These are phyloP conservation scores for Pyrgus malvae DNA, from an alignment of 2,888 invertebrate genomes.

Conservation along the genomic window DNA sequence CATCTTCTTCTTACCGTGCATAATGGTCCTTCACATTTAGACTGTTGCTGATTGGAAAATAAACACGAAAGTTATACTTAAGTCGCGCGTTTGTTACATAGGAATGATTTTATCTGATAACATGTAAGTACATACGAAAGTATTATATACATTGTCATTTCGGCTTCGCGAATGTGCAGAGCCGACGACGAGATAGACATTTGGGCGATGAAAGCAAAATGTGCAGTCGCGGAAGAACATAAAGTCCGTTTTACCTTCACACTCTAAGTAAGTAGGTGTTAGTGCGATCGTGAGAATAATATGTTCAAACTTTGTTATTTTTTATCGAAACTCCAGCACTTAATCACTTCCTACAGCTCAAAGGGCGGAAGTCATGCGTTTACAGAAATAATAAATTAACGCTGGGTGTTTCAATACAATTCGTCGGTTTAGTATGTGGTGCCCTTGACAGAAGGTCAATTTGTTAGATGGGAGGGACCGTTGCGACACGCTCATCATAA, in stretches of 20 bases:
- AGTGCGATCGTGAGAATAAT: conserved; percentile 65
- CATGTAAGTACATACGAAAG: background rate
- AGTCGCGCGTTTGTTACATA: conserved; percentile 28
- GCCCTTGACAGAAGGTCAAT: conserved; percentile 73
- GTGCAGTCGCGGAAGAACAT: conserved; percentile 38
- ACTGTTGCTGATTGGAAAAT: conserved; percentile 53
- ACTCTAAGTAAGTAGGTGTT: conserved; percentile 55
- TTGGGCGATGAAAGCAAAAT: conserved; percentile 30
- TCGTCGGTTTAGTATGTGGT: conserved; percentile 45
- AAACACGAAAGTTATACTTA: conserved; percentile 42
- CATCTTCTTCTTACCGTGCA: conserved; percentile 33
- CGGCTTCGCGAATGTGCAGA: background rate
- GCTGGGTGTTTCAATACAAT: conserved; percentile 63
- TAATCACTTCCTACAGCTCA: conserved; percentile 78
- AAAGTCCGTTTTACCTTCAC: conserved; percentile 53
- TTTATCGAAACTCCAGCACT: conserved; percentile 61
- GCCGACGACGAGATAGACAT: conserved; percentile 5
- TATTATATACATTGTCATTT: conserved; percentile 3
- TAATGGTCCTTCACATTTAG: conserved; percentile 54
- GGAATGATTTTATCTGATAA: conserved; percentile 2
- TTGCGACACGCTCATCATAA: conserved; percentile 61
- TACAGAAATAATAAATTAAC: conserved; percentile 74
- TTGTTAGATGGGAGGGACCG: conserved; percentile 54
- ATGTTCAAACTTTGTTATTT: conserved; percentile 66
- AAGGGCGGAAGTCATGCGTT: conserved; percentile 77